A percentile compares a stretch with the other conserved stretches of the same genome.
These are phyloP conservation scores for Asobara japonica DNA, from an alignment of 1,140 invertebrate species.

Conservation along the genomic window DNA sequence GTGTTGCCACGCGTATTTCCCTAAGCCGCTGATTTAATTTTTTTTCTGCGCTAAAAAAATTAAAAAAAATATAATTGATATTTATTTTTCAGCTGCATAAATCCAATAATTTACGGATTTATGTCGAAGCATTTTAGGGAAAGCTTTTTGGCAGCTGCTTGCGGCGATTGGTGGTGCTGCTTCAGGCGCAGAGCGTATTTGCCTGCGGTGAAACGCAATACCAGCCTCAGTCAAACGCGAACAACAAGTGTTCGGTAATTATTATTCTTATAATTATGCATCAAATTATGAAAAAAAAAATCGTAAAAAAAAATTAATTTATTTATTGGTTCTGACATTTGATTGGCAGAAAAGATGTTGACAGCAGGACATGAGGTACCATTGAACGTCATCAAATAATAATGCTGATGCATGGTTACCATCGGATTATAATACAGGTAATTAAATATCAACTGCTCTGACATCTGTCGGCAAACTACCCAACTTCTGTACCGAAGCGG, in stretches of 20 bases:
- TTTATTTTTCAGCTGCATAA: constrained; percentile 73
- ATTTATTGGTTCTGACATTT: no score
- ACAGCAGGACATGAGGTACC: no score
- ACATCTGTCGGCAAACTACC: no score
- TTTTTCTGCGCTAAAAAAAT: not conserved
- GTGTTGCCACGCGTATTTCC: no score
- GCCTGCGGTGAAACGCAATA: constrained; percentile 54
- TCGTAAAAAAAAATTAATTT: not conserved
- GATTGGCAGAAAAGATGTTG: not conserved
- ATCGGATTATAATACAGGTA: no score
- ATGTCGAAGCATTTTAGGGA: constrained; percentile 83
- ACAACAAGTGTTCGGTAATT: constrained; percentile 59
- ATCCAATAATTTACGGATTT: constrained; percentile 83
- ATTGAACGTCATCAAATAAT: not conserved
- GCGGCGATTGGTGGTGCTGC: constrained; percentile 57
- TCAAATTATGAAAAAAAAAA: not conserved
- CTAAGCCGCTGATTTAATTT: no score
- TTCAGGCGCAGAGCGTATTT: constrained; percentile 48
- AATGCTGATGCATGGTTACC: not conserved
- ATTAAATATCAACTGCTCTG: no score
- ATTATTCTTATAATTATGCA: not conserved
- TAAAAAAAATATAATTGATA: not conserved
- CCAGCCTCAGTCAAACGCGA: constrained; percentile 60
- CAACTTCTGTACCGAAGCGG: no score
- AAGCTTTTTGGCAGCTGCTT: constrained; percentile 66